Percentiles rank a stretch among this genome's conserved stretches.
Conservation (phyloP, 2,888 invertebrate species). For the Lithophane semibrunnea region DNA sequence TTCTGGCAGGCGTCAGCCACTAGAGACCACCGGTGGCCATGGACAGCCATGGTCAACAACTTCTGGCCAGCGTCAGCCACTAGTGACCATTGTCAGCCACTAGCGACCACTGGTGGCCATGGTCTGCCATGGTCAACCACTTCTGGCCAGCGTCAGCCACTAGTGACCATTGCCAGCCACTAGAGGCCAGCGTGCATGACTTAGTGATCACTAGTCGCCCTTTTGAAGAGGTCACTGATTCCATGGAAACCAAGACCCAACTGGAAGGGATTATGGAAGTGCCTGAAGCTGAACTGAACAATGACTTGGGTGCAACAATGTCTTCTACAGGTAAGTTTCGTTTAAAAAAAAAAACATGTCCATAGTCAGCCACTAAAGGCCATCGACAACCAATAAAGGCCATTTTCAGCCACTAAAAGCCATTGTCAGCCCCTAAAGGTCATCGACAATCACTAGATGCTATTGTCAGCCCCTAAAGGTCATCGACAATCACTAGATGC, state of each 20-base stretch:
- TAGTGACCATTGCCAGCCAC: background rate
- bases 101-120: no score
- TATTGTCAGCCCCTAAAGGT: background rate
- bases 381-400: background rate
- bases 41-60: no score
- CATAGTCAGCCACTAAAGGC: no score
- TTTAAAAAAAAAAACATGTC: background rate
- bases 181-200: background rate
- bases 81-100: background rate
- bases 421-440: background rate
- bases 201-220: background rate
- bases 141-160: background rate
- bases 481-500: background rate
- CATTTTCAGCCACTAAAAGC: background rate
- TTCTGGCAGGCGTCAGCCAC: no score
- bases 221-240: slow-evolving; percentile 54
- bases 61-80: background rate
- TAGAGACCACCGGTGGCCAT: no score
- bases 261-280: slow-evolving; percentile 93
- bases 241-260: slow-evolving; percentile 84
- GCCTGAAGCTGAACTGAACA: slow-evolving; percentile 86
- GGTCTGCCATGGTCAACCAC: no score
- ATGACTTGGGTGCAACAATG: slow-evolving; percentile 81
- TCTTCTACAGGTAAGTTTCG: slow-evolving; percentile 79
- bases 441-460: background rate